Conservation (phyloP, 1,140 invertebrate species). For the Rhizoglyphus robini region DNA sequence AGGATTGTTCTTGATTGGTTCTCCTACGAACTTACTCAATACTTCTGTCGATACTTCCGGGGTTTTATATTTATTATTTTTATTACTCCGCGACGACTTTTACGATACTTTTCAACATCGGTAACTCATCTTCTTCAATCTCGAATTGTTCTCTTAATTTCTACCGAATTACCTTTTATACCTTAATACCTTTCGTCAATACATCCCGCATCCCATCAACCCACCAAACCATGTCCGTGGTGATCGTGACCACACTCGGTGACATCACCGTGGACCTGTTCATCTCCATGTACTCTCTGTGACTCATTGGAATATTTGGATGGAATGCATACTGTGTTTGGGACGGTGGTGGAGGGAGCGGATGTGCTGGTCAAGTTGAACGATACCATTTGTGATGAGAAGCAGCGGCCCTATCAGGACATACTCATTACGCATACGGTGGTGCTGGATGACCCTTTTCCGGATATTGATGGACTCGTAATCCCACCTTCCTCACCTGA, state of each 20-base stretch:
- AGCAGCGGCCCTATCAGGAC: slow-evolving; percentile 85
- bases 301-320: slow-evolving; percentile 81
- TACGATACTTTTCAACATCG: too few relatives aligned
- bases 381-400: slow-evolving; percentile 79
- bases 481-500: slow-evolving; percentile 73
- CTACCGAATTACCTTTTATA: too few relatives aligned
- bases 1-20: too few relatives aligned
- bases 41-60: too few relatives aligned
- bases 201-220: too few relatives aligned
- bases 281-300: slow-evolving; percentile 70
- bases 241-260: slow-evolving; percentile 91
- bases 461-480: slow-evolving; percentile 61
- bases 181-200: too few relatives aligned
- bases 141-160: too few relatives aligned
- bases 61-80: too few relatives aligned
- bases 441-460: slow-evolving; percentile 88
- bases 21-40: too few relatives aligned
- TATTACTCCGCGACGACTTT: too few relatives aligned
- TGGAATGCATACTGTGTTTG: slow-evolving; percentile 88
- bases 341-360: slow-evolving; percentile 81
- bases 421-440: slow-evolving; percentile 95
- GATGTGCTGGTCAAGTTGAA: slow-evolving; percentile 80
- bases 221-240: slow-evolving; percentile 58
- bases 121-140: too few relatives aligned
- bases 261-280: slow-evolving; percentile 92